A percentile compares a stretch with the other conserved stretches of the same genome.
Conservation (phyloP, 2,113 vertebrate species). For the Poicephalus meyeri region DNA sequence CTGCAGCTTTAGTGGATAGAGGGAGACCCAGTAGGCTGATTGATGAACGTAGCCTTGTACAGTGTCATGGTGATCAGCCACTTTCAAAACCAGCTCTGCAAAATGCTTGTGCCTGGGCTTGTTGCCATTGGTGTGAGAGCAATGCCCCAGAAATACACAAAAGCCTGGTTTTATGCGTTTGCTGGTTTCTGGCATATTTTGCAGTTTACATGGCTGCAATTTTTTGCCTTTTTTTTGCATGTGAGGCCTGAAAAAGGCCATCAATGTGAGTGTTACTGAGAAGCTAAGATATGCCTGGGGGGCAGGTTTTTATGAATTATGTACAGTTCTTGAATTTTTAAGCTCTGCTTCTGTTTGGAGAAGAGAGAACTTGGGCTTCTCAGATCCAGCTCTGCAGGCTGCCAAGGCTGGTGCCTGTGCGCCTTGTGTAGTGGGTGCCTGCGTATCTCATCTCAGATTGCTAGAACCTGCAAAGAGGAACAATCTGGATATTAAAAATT, state of each 20-base stretch:
- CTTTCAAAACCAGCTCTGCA: neutral
- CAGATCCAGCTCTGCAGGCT: neutral
- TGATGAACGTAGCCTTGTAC: neutral
- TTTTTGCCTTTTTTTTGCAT: neutral
- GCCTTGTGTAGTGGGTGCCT: accelerated
- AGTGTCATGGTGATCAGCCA: neutral
- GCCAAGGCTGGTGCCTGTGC: neutral
- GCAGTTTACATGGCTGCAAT: neutral
- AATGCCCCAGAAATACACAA: neutral
- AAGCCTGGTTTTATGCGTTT: neutral
- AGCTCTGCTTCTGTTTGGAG: neutral
- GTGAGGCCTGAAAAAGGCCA: neutral
- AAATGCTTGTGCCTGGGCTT: neutral
- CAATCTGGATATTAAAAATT: neutral
- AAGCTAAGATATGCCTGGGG: neutral
- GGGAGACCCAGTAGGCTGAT: neutral
- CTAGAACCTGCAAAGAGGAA: neutral
- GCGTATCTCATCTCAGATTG: neutral
- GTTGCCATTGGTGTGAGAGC: neutral
- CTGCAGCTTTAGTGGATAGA: neutral
- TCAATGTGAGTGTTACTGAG: neutral
- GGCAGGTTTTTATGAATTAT: neutral
- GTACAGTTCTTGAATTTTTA: neutral
- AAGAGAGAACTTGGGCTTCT: neutral
- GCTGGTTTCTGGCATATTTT: neutral